Conservation (phyloP, 2,113 vertebrate genomes). For the Psettodes erumei region DNA sequence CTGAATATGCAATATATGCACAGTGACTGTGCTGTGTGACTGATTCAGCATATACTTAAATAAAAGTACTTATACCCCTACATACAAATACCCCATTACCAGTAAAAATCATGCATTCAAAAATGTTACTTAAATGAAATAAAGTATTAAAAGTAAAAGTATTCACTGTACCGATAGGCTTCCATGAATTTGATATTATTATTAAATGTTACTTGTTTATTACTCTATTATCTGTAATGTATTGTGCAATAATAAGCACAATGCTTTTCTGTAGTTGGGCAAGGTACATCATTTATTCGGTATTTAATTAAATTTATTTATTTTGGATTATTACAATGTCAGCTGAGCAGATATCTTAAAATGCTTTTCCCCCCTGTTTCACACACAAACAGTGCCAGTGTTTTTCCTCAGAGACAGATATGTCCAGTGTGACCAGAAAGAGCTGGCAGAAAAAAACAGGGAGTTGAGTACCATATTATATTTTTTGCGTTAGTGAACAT, state of each 20-base stretch:
- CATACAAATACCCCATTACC: not conserved
- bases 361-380: no score
- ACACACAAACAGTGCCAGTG: no score
- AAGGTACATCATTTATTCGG: no score
- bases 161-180: not conserved
- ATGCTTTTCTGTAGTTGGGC: not conserved
- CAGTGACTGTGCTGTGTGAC: not conserved
- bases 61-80: not conserved
- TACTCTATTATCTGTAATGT: not conserved
- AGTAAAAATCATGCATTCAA: not conserved
- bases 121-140: not conserved
- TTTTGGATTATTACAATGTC: no score
- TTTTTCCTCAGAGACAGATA: no score
- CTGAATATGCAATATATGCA: not conserved
- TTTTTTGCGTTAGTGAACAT: not conserved
- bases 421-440: no score
- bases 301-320: no score
- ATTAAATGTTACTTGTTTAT: not conserved
- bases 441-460: no score
- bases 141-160: not conserved
- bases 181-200: not conserved
- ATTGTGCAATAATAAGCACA: not conserved
- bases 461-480: not conserved
- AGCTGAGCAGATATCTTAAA: no score
- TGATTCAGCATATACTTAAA: not conserved